Evolutionary conservation across 2,888 invertebrate species (phyloP), one percentile per base, ranked within the genome.

Genomic region (Xylota sylvarum): DNA sequence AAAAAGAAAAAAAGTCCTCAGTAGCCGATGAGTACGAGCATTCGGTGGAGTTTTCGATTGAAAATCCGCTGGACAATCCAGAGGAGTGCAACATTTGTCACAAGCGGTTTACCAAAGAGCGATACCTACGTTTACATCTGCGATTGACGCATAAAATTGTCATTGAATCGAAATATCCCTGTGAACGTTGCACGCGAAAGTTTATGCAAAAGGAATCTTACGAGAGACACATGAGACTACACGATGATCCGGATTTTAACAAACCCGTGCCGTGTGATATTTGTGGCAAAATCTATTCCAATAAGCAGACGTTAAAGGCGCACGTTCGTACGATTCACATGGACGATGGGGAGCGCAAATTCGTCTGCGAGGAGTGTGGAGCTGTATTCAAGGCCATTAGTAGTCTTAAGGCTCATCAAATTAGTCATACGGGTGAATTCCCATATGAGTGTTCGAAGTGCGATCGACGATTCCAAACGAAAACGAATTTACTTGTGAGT

Each of bases 341-440:
- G 46, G 79, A 87, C 17, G 72, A 73, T 6, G 74, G 69, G 0
- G 69, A 67, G 32, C 73, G 83, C 1, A 87, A 87, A 14, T 87
- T 79, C n/a, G 87, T 87, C 12, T 87, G 87, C 27, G 87, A 87
- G 10, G 87, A 87, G 37, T 87, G 87, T 23, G 87, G 87, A 4
- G 73, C 87, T 0, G 55, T 83, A 17, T 87, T 87, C 9, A 87
- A 87, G 4, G 79, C 78, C 1, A 74, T 87, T 0, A 76, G 83
- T 50, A 87, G 87, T 43, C 74, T 87, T 5, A 87, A 87, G 17
- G 74, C 83, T 4, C 87, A 87, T 14, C 72, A 87, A 65, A 30
- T 83, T 17, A 83, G 73, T 19, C 87, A 87, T 14, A 87, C 83
- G 0, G 87, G 87, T 0, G 87, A 87, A 10, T 87, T 58, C 6